Evolutionary conservation across 1,140 invertebrate species (phyloP), one percentile per base, ranked within the genome.

Genomic region (Danaus melanippus): DNA sequence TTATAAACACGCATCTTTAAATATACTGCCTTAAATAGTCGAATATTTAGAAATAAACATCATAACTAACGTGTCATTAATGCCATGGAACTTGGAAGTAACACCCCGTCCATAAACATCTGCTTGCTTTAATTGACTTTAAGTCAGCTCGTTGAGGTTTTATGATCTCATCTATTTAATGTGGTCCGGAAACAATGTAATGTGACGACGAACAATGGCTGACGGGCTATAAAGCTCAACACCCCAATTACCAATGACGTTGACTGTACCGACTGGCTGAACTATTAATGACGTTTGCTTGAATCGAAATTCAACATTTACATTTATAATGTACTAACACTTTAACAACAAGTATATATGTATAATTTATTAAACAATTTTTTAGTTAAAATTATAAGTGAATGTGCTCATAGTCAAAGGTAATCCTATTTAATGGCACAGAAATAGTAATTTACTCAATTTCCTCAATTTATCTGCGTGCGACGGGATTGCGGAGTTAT

Each of bases 121-220:
- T 62, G 70, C 49, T 57, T 58, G 64, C 47, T 64, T 74, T 81
- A 84, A 84, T 79, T 81, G 72, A 80, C 74, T 78, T 63, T 67
- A 67, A 75, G 68, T 68, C 67, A 64, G 66, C 64, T 75, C 69
- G 73, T 71, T 74, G 70, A 63, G 69, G 67, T 78, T 79, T 79
- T 76, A 79, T 78, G 71, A 72, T 66, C 71, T 77, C 76, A 74
- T 83, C 71, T 72, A 73, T 78, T 79, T 79, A 70, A 79, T 71
- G 70, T 54, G 66, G 54, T 59, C 66, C 66, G 69, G 71, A 70
- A 70, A 74, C 67, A 69, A 71, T 76, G 72, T 74, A 60, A 67
- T 67, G 71, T 61, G 66, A 67, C 56, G 64, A 49, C 64, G 65
- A 67, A 74, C 68, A 68, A 71, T 66, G 67, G 65, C 62, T 49